A percentile compares a stretch with the other conserved stretches of the same genome.
Evolutionary conservation across 2,888 invertebrate genomes (phyloP).

Genomic region (Orchesella flavescens): DNA sequence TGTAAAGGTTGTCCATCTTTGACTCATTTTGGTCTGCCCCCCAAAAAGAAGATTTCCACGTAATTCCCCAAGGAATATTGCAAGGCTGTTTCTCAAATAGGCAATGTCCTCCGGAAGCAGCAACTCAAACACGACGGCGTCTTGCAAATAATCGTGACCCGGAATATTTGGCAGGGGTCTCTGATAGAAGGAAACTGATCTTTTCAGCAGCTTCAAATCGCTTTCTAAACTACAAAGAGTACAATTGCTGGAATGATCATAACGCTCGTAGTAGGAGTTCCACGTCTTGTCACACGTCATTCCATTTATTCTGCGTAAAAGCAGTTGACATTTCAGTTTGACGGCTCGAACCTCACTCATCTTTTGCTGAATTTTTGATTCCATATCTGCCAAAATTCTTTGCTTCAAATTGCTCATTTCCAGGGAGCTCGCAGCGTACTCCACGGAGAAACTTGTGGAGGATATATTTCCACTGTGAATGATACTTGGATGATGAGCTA

Average conservation of each 20-base stretch:
- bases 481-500: not conserved
- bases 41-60: not conserved
- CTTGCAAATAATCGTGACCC: conserved; percentile 20
- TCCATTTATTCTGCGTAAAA: not conserved
- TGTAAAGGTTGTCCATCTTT: not conserved
- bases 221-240: not conserved
- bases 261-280: not conserved
- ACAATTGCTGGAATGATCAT: not conserved
- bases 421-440: conserved; percentile 2
- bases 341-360: not conserved
- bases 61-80: not conserved
- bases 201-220: not conserved
- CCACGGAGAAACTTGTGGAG: not conserved
- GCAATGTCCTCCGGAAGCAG: conserved; percentile 53
- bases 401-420: conserved; percentile 16
- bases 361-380: not conserved
- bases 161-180: conserved; percentile 23
- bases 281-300: not conserved
- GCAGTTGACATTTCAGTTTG: not conserved
- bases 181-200: conserved; percentile 23
- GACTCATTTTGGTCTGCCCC: too few relatives aligned
- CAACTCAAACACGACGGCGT: conserved; percentile 54
- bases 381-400: conserved; percentile 10
- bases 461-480: not conserved
- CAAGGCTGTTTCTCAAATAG: conserved; percentile 19